Conservation (phyloP, 2,113 vertebrate genomes). For the Malurus alboscapulatus region DNA sequence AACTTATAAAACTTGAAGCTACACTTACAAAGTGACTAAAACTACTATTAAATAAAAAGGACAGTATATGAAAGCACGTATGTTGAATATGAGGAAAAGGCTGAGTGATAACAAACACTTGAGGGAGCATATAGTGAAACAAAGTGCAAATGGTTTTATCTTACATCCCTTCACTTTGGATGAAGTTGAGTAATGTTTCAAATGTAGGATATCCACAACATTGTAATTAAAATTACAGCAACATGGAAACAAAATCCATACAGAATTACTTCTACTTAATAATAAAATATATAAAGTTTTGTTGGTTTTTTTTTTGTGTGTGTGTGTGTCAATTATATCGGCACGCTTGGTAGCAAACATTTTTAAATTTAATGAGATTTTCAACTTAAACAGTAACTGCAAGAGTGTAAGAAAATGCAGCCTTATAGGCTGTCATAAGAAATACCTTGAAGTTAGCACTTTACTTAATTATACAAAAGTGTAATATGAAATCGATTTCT, state of each 20-base stretch:
- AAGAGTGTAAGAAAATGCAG: neutral
- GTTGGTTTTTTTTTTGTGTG: neutral
- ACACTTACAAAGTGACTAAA: neutral
- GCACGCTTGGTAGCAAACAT: neutral
- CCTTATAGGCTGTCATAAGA: neutral
- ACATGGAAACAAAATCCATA: neutral
- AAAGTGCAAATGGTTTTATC: neutral
- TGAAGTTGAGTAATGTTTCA: neutral
- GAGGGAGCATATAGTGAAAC: neutral
- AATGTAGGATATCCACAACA: neutral
- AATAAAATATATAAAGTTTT: neutral
- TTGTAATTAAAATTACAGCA: neutral
- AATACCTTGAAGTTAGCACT: neutral
- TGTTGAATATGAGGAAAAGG: neutral
- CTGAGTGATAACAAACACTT: neutral
- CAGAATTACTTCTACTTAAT: neutral
- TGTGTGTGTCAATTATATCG: neutral
- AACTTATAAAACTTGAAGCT: neutral
- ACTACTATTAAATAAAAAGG: neutral
- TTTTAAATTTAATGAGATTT: slow-evolving; percentile 41
- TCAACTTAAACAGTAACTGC: slow-evolving; percentile 33
- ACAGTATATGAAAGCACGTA: neutral
- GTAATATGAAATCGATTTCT: slow-evolving; percentile 33
- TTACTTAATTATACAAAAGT: slow-evolving; percentile 50
- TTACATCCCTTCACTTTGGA: neutral